A percentile compares a stretch with the other conserved stretches of the same genome.
phyloP scores from a whole-genome alignment of 1,140 invertebrate species.

The Drosophila sechellia region DNA sequence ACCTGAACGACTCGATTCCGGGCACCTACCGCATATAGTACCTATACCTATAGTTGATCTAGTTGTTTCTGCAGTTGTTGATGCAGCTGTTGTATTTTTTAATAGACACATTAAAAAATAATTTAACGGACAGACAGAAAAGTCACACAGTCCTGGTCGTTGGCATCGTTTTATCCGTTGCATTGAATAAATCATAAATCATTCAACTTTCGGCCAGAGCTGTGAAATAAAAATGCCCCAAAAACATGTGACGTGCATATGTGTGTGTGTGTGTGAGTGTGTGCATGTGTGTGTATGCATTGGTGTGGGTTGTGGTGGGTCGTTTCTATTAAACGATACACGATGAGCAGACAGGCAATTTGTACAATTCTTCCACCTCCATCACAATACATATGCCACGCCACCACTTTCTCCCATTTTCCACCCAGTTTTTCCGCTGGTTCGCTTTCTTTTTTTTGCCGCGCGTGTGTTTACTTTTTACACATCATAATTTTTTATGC shows the following conservation, averaged over 20 bases:
- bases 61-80: slow-evolving; percentile 43
- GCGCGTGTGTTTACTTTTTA: slow-evolving; percentile 65
- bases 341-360: slow-evolving; percentile 74
- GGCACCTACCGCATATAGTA: slow-evolving; percentile 3
- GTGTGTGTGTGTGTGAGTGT: background rate
- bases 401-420: slow-evolving; percentile 1
- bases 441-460: slow-evolving; percentile 16
- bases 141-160: slow-evolving; percentile 25
- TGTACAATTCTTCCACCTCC: slow-evolving; percentile 27
- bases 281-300: background rate
- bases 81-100: slow-evolving; percentile 79
- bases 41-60: slow-evolving; percentile 16
- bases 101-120: slow-evolving; percentile 82
- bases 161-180: slow-evolving; percentile 39
- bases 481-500: slow-evolving; percentile 82
- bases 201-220: slow-evolving; percentile 67
- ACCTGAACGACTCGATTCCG: slow-evolving; percentile 26
- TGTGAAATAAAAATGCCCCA: slow-evolving; percentile 60
- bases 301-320: slow-evolving; percentile 15
- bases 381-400: background rate
- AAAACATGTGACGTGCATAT: slow-evolving; percentile 59
- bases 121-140: slow-evolving; percentile 59
- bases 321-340: slow-evolving; percentile 72
- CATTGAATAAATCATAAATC: slow-evolving; percentile 81
- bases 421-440: background rate